phyloP scores from a whole-genome alignment of 30 jellyfish, hydroid and myxozoan genomes.

The Rhopilema esculentum region DNA sequence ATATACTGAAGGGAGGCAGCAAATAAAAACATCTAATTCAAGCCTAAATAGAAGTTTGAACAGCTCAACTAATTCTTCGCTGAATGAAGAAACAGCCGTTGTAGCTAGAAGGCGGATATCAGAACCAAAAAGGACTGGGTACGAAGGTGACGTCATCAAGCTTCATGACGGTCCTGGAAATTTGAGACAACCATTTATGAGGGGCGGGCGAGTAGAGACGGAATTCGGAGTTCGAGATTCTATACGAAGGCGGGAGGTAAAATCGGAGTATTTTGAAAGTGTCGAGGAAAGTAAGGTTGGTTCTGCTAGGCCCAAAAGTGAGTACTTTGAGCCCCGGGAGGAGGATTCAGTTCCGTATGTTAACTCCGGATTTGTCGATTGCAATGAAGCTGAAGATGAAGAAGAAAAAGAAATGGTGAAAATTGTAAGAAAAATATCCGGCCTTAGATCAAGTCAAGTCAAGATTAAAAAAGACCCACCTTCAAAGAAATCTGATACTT shows the following conservation, averaged over 20 bases:
- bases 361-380: background rate
- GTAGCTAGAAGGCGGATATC: background rate
- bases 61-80: background rate
- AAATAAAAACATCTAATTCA: background rate
- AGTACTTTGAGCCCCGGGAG: background rate
- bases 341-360: background rate
- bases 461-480: constrained; percentile 7
- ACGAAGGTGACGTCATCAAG: background rate
- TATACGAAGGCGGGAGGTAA: constrained; percentile 18
- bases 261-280: constrained; percentile 33
- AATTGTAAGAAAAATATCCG: constrained; percentile 60
- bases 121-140: background rate
- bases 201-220: background rate
- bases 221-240: background rate
- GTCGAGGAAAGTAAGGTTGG: background rate
- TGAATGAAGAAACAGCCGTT: background rate
- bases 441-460: constrained; percentile 61
- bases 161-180: background rate
- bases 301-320: constrained; percentile 35
- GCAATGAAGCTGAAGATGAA: constrained; percentile 52
- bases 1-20: background rate
- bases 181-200: background rate
- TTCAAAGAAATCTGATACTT: background rate
- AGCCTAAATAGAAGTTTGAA: background rate
- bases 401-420: constrained; percentile 65